Evolutionary conservation across 2,113 vertebrate genomes (phyloP), one percentile per base, ranked within the genome.

Genomic region (Scatophagus argus): DNA sequence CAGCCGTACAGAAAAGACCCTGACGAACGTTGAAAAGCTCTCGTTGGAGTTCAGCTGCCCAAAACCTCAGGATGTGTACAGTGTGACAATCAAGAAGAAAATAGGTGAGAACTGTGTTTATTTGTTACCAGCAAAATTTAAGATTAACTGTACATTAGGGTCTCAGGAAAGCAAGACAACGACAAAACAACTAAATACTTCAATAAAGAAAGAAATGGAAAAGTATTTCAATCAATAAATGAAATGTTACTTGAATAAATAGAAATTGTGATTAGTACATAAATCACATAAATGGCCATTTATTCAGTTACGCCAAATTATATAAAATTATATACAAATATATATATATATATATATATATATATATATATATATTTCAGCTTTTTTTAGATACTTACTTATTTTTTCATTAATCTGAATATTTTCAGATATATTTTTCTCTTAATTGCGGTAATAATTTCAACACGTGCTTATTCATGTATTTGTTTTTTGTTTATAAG

Each of bases 71-170:
- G 81, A 94, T 0, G 14, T 88, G 51, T 94, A 87, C 86, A 86
- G 4, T 5, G 83, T 92, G 59, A 90, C 92, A 82, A 93, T 96
- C 25, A 80, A 87, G 44, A 96, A 88, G 66, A 92, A 81, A 46
- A 94, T 97, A 9, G 95, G 97, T 98, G 60, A 91, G 87, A 47
- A n/a, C 14, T 19, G 4, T 23, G 5, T 55, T 14, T 27, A 32
- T 6, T 25, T 23, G 1, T 52, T 17, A 5, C 17, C 5, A 52
- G 6, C 34, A 44, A 3, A n/a, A 36, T 56, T 29, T 46, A 2
- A 6, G 23, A 19, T 59, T 59, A n/a, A 38, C 31, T 34, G 6
- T n/a, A 23, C 1, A 55, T 14, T 69, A 3, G 9, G n/a, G n/a
- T n/a, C n/a, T n/a, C n/a, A n/a, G n/a, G n/a, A n/a, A n/a, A n/a